Conservation (phyloP, 2,113 vertebrate genomes). For the Azemiops feae region DNA sequence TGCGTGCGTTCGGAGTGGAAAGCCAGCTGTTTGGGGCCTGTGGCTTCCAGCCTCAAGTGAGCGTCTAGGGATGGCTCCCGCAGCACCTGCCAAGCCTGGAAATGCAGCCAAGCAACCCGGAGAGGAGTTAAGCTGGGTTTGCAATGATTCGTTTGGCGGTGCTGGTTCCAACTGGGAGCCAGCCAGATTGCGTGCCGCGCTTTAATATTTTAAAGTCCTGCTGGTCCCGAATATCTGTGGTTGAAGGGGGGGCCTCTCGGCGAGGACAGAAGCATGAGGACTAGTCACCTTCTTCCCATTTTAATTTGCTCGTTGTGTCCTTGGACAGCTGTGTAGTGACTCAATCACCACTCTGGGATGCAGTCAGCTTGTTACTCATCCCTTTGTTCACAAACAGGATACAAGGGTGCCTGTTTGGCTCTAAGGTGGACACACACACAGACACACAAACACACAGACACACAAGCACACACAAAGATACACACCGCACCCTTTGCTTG, state of each 20-base stretch:
- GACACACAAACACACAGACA: neutral
- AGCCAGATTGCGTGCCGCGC: fast-evolving
- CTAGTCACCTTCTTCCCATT: neutral
- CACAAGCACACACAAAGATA: too few species aligned
- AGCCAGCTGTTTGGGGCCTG: neutral
- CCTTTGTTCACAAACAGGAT: neutral
- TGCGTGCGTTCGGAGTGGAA: neutral
- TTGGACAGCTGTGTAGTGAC: neutral
- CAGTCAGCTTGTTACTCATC: neutral
- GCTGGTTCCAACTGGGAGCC: neutral
- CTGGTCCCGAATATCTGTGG: neutral
- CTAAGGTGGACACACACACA: neutral
- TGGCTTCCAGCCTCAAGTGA: neutral
- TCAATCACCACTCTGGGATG: neutral
- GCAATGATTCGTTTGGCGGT: neutral
- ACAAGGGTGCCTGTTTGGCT: neutral
- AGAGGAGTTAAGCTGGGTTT: neutral
- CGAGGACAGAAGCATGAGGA: neutral
- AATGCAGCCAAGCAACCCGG: neutral
- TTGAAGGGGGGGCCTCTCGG: neutral
- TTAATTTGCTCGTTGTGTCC: neutral
- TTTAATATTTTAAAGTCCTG: neutral
- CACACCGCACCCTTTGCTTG: neutral
- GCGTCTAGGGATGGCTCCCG: neutral
- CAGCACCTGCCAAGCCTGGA: neutral